These are phyloP conservation scores for Datnioides undecimradiatus DNA, from an alignment of 2,113 vertebrate genomes.

Conservation along the genomic window DNA sequence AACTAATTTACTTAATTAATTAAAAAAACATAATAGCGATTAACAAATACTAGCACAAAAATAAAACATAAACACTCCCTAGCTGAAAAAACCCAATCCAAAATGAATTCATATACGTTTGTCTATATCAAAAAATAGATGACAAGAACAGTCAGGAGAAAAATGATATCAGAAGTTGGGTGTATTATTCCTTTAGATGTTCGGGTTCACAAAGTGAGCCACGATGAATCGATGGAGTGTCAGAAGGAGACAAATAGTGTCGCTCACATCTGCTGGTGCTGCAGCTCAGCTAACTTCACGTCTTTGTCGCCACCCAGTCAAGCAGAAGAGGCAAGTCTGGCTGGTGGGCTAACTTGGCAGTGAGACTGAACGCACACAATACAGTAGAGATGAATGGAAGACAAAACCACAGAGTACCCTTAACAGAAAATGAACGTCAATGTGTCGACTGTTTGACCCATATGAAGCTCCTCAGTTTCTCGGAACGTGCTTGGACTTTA, in stretches of 20 bases:
- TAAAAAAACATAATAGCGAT: not conserved
- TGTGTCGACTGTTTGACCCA: slow-evolving; percentile 41
- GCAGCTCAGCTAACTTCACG: slow-evolving; percentile 45
- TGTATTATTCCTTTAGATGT: slow-evolving; percentile 22
- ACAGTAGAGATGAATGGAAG: slow-evolving; percentile 70
- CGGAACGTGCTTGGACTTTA: slow-evolving; percentile 63
- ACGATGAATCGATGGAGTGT: slow-evolving; percentile 45
- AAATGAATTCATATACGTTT: not conserved
- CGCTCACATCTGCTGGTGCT: slow-evolving; percentile 70
- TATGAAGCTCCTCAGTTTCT: slow-evolving; percentile 27
- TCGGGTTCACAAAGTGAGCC: slow-evolving; percentile 30
- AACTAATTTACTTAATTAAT: not conserved
- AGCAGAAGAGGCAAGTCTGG: slow-evolving; percentile 74
- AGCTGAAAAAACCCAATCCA: no score
- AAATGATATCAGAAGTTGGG: not conserved
- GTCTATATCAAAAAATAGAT: not conserved
- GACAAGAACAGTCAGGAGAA: not conserved
- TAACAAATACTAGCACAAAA: not conserved
- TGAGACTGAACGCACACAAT: slow-evolving; percentile 56
- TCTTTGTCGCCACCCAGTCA: slow-evolving; percentile 76
- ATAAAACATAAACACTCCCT: no score
- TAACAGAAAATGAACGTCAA: slow-evolving; percentile 49
- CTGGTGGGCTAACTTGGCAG: slow-evolving; percentile 63
- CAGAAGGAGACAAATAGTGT: slow-evolving; percentile 68
- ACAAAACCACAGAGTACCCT: slow-evolving; percentile 52